Evolutionary conservation across 2,113 vertebrate genomes (phyloP), one percentile per base, ranked within the genome.

Genomic region (Silurus glanis): DNA sequence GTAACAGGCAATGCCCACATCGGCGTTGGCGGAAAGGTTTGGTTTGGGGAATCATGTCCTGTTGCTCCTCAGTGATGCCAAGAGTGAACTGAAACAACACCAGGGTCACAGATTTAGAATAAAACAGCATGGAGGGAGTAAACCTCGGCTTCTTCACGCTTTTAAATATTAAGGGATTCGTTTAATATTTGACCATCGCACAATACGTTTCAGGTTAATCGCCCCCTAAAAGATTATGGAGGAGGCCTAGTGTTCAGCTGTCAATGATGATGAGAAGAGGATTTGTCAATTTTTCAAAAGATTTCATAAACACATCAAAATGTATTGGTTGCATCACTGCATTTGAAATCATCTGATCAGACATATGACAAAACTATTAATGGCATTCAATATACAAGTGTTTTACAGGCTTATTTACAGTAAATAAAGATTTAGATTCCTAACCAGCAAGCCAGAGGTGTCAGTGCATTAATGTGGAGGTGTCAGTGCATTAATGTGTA

Each of bases 1-100:
- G 96, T 90, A 98, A 92, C 90, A 98, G 87, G 90, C 98, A 99
- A 93, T 95, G 95, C 51, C 96, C 96, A 83, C 98, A 99, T 72
- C 95, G 96, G 0, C 96, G 94, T 82, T 94, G 94, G 3, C 95
- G 88, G 28, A 96, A 6, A 0, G 88, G 88, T 17, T 92, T 93
- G 67, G 81, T 82, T 25, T 92, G 92, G 0, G 94, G 92, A 13
- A 91, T 93, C 94, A 94, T 94, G 82, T 93, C 90, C 49, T 94
- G 91, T 88, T 95, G 94, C 85, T 96, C 96, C 87, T 96, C 95
- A 0, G 89, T 93, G 84, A 90, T 79, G 13, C 89, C 93, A 85
- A 94, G 92, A 82, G 91, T 85, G 91, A 94, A 92, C 87, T 92
- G 88, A 17, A 75, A 89, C 64, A 74, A 21, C 80, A 23, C 23